Base-by-base conservation (phyloP, 2,797 vertebrate species). In the Moxostoma hubbsi region DNA sequence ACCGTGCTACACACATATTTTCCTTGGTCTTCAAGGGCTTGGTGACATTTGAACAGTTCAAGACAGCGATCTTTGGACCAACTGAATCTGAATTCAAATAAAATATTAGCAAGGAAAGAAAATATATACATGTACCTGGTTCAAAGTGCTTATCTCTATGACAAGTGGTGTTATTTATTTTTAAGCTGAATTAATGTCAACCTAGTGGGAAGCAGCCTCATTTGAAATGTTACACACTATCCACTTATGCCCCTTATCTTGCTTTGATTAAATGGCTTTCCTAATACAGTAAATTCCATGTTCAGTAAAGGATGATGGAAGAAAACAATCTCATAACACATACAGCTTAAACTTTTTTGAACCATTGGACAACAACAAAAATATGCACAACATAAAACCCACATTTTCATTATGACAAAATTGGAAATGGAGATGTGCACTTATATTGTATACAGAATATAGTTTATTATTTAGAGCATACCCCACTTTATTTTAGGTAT, bases 151-250 rank as follows among this genome's bases (percentile, higher is more conserved):
- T 24, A 24, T 24, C 24, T 24, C 24, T 24, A 24, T 24, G 24
- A 24, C 18, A 24, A 1, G 2, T 24, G 18, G 18, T 24, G 18
- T 24, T 83, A 82, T 83, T 88, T 79, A 13, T 85, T 81, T 86
- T 88, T 57, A 61, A 88, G 81, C 63, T 76, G 83, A 79, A 70
- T 87, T 86, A 82, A 47, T 82, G 88, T 89, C 80, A 79, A 85
- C 81, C 9, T 10, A 15, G 59, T 8, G 43, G 81, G 85, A 81
- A 73, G 64, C 43, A 59, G 83, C 73, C 86, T 88, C 58, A 87
- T 88, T 83, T 85, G 89, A 84, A 2, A 24, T 87, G 86, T 89
- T 88, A 85, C 89, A 87, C 90, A 90, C 90, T 87, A 89, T 84
- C 86, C 84, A 85, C 81, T 79, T 75, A 79, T 77, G 81, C 84